Base-by-base conservation (phyloP, 2,888 invertebrate genomes). In the Timandra comae region DNA sequence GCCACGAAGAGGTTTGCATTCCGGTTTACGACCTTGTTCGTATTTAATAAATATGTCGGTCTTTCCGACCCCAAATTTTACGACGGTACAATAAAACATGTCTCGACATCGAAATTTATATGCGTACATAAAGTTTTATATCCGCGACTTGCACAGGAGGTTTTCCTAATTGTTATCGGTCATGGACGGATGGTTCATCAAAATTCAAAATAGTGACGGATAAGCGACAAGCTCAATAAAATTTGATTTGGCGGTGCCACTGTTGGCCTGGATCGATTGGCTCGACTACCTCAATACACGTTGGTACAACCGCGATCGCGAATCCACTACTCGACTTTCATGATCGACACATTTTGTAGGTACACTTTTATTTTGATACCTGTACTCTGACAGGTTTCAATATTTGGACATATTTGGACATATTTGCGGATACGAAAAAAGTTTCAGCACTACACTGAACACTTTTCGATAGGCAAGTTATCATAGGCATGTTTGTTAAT, bases 31-130 rank as follows among this genome's bases (percentile, higher is more conserved):
- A 78, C 50, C 72, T 80, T 78, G 78, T 80, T 79, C 78, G 76
- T 82, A 84, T 85, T 85, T 84, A 84, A 73, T 85, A 85, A 85
- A 84, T 84, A 82, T 81, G 77, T 81, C 77, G 80, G 81, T 77
- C 69, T 79, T 75, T 70, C 81, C 79, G 73, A 74, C 76, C 82
- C 81, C 70, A 77, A 80, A 84, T 80, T 85, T 85, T 82, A 85
- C 81, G 82, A 79, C 54, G 52, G 63, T 55, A 75, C 81, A 84
- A 80, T 84, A 85, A 85, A 85, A 82, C 82, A 84, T 84, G 85
- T 84, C 84, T 78, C 84, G 84, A 77, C 81, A 84, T 75, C 75
- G 64, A 74, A 85, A 85, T 84, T 84, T 85, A 84, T 84, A 82
- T 72, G 78, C 78, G 79, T 77, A 81, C 82, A 84, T 85, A 85